Conservation (phyloP, 1,140 invertebrate genomes). For the Bombyx mandarina region DNA sequence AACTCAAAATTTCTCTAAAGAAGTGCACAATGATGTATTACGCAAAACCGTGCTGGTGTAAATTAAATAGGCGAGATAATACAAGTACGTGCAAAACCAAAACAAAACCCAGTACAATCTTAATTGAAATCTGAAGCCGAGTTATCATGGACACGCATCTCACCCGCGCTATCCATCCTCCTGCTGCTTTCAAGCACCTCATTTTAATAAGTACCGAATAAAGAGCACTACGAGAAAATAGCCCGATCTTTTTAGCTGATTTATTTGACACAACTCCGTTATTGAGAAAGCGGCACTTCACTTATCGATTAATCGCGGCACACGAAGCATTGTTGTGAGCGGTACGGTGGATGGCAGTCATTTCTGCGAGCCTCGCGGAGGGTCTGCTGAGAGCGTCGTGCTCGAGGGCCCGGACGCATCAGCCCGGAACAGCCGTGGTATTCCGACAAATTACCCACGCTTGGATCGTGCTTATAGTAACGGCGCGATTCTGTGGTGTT, state of each 20-base stretch:
- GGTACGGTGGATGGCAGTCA: slow-evolving; percentile 39
- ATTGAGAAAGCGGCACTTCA: slow-evolving; percentile 43
- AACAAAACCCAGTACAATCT: slow-evolving; percentile 48
- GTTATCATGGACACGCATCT: slow-evolving; percentile 46
- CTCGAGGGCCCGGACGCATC: slow-evolving; percentile 56
- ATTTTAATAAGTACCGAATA: slow-evolving; percentile 45
- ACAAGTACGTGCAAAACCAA: slow-evolving; percentile 35
- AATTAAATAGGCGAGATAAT: slow-evolving; percentile 27
- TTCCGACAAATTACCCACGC: slow-evolving; percentile 61
- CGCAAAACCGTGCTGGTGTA: slow-evolving; percentile 18
- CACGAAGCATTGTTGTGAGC: slow-evolving; percentile 39
- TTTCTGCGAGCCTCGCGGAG: slow-evolving; percentile 55
- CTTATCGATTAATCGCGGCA: slow-evolving; percentile 49
- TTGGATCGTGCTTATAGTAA: slow-evolving; percentile 45
- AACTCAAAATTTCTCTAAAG: neutral
- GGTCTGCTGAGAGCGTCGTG: slow-evolving; percentile 50
- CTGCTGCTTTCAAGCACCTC: slow-evolving; percentile 62
- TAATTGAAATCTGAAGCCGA: slow-evolving; percentile 54
- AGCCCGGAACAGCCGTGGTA: slow-evolving; percentile 58
- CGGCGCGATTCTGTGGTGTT: slow-evolving; percentile 24
- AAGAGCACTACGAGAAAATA: slow-evolving; percentile 26
- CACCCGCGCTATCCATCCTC: slow-evolving; percentile 64
- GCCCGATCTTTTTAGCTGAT: slow-evolving; percentile 23
- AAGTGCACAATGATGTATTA: slow-evolving; percentile 16
- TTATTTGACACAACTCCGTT: slow-evolving; percentile 37